Conservation (phyloP, 2,888 invertebrate genomes). For the Aethes cnicana region DNA sequence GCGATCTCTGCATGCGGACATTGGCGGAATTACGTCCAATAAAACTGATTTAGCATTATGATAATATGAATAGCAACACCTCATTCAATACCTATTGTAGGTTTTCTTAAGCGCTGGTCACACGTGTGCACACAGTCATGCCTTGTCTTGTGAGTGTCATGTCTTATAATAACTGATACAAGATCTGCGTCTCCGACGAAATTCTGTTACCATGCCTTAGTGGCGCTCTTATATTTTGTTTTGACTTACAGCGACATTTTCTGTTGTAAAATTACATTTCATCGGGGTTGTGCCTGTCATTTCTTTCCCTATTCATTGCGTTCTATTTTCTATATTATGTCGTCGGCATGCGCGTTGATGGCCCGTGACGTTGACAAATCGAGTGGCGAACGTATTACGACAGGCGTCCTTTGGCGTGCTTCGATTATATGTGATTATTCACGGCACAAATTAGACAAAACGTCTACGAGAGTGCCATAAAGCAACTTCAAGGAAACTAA, state of each 20-base stretch:
- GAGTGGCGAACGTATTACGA: constrained; percentile 58
- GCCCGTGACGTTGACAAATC: constrained; percentile 72
- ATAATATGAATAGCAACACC: constrained; percentile 18
- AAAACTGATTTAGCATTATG: constrained; percentile 24
- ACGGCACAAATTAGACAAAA: constrained; percentile 24
- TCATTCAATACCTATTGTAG: constrained; percentile 26
- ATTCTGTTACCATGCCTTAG: too few species aligned
- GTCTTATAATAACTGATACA: too few species aligned
- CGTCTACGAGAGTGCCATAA: constrained; percentile 12
- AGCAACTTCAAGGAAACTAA: constrained; percentile 15
- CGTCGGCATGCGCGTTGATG: constrained; percentile 60
- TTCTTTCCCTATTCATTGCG: constrained; percentile 25
- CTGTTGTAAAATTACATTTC: constrained; percentile 21
- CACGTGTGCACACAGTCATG: too few species aligned
- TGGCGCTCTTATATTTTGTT: not conserved
- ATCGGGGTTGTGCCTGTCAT: constrained; percentile 20
- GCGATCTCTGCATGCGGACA: constrained; percentile 19
- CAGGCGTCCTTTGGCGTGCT: constrained; percentile 48
- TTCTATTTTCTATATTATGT: constrained; percentile 37
- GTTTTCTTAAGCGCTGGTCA: too few species aligned
- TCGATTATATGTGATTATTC: constrained; percentile 40
- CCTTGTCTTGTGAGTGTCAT: too few species aligned
- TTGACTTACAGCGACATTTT: not conserved
- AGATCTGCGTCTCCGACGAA: too few species aligned
- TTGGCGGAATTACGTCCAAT: constrained; percentile 28